Base-by-base conservation (phyloP, 2,113 vertebrate genomes). In the Romanogobio albipinnatus region DNA sequence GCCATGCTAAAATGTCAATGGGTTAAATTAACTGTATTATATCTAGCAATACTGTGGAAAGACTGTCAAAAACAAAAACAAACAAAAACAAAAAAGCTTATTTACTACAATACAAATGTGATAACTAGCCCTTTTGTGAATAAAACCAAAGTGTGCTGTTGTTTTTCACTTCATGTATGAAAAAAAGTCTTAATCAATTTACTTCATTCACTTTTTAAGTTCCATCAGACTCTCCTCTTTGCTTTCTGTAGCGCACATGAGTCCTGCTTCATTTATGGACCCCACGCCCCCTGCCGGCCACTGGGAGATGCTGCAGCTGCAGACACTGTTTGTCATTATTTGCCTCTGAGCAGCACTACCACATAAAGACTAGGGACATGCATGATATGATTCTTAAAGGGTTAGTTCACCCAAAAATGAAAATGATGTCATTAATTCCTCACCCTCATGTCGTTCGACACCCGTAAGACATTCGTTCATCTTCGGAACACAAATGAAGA, bases 251-350 rank as follows among this genome's bases (percentile, higher is more conserved):
- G 10, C 11, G 11, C 29, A 14, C 15, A 17, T 13, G 2, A 68
- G 9, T 68, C 2, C 26, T 36, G 59, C n/a, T 19, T 68, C 33
- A 17, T 78, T 2, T 6, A 15, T 43, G 56, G 22, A 43, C n/a
- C 58, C 9, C 39, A 22, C 61, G 62, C 79, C 79, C 45, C 79
- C 79, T 68, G 61, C 61, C 15, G 26, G 43, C 17, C 19, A 66
- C 26, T n/a, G 15, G 17, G 74, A 56, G 74, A 10, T 7, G 1
- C 24, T 33, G 49, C 74, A 53, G 9, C 49, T 73, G 2, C 24
- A 71, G 29, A 79, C 5, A 45, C 13, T 14, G 13, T n/a, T 29
- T 13, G 15, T 33, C 26, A 4, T 19, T 5, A 61, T 43, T 15
- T 58, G 6, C 9, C 22, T 15, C 3, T 61, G 24, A 61, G 19